Evolutionary conservation across 2,888 invertebrate species (phyloP).

Genomic region (Hyppa rectilinea): DNA sequence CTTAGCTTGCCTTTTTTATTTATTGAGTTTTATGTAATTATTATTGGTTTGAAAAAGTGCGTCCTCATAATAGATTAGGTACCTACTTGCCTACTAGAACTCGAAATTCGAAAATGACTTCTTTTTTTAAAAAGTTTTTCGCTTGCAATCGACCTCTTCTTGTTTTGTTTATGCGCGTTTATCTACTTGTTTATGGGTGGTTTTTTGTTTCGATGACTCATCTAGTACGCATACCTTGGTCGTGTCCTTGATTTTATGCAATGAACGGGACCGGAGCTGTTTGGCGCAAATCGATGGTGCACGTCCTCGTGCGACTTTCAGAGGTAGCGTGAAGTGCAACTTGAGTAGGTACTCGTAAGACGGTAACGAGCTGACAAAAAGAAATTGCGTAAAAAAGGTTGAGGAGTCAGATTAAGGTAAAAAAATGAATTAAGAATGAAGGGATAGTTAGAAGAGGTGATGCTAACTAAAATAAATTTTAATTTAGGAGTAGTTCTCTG

Average conservation of each 20-base stretch:
- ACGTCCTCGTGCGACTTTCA: slow-evolving; percentile 46
- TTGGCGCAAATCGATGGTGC: slow-evolving; percentile 47
- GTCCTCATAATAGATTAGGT: neutral
- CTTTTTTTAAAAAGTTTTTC: neutral
- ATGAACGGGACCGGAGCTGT: slow-evolving; percentile 45
- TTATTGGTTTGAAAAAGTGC: neutral
- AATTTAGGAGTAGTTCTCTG: neutral
- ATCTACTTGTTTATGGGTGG: neutral
- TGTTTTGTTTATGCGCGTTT: neutral
- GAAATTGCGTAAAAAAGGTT: neutral
- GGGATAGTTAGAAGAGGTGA: neutral
- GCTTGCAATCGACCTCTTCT: neutral
- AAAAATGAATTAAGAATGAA: neutral
- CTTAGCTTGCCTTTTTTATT: neutral
- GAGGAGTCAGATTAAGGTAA: neutral
- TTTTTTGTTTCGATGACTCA: slow-evolving; percentile 31
- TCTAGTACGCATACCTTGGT: slow-evolving; percentile 16
- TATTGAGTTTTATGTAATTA: neutral
- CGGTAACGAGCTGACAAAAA: slow-evolving; percentile 17
- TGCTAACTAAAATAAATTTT: neutral
- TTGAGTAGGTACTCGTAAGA: slow-evolving; percentile 8
- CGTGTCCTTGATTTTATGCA: slow-evolving; percentile 52
- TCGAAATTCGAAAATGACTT: neutral
- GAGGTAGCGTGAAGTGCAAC: slow-evolving; percentile 36
- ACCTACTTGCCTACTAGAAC: neutral